Evolutionary conservation across 2,113 vertebrate genomes (phyloP), one percentile per base, ranked within the genome.

Genomic region (Pomatorhinus ruficollis): DNA sequence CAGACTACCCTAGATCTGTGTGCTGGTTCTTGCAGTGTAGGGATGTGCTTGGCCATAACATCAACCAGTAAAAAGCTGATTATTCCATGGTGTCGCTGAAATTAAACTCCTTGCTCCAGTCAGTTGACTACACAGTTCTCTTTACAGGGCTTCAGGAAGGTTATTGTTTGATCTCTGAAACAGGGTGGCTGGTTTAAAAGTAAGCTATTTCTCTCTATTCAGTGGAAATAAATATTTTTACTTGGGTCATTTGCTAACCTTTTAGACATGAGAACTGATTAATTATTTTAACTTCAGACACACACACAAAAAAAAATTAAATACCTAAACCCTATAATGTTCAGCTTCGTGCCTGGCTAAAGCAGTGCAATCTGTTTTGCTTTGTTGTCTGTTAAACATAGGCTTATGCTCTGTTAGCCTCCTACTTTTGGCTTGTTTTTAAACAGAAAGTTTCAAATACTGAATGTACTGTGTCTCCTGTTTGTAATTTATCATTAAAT

Each of bases 381-480:
- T 70, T 70, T 78, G 42, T 37, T 88, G 56, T 9, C 52, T 89
- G 15, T 77, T 61, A 63, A 85, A 74, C 33, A 6, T 6, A 33
- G 24, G 10, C 9, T 57, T 81, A 15, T 37, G 13, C 11, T 1
- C 7, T 69, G 3, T 72, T 76, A 68, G 4, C 14, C 19, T 78
- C 11, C 28, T 71, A 25, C 19, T 79, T 59, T 15, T 52, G 35
- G 12, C 9, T 11, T 52, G 15, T n/a, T 89, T 83, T 71, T 44
- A 30, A 63, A 40, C 17, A 31, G n/a, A 37, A 56, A 14, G 19
- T 30, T 50, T 85, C 59, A 47, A 76, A 66, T 49, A 33, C 45
- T 83, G 19, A 83, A 52, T 0, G 1, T 59, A 27, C 5, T 2
- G 6, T 59, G 12, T 30, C 9, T 75, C 6, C 30, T 57, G 2